These are phyloP conservation scores for Embiotoca jacksoni DNA, from an alignment of 2,113 vertebrate genomes.

Conservation along the genomic window DNA sequence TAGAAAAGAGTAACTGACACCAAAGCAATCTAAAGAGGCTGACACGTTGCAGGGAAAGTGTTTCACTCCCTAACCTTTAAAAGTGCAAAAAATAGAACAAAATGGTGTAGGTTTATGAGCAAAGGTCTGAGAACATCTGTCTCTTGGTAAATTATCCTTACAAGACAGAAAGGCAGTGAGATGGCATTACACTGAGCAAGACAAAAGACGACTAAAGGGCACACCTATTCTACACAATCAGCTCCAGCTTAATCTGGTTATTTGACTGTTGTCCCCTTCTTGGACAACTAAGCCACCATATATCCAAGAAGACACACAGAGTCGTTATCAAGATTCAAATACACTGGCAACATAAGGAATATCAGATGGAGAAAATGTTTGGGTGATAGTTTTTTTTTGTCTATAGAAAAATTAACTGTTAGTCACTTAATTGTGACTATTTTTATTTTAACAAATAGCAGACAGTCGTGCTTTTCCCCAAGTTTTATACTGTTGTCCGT, in stretches of 20 bases:
- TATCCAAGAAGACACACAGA: background rate
- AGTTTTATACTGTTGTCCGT: too few relatives aligned
- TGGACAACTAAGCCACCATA: slow-evolving; percentile 52
- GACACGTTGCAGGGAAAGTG: slow-evolving; percentile 26
- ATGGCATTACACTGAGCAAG: slow-evolving; percentile 62
- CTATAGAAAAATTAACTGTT: background rate
- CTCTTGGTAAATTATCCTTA: slow-evolving; percentile 81
- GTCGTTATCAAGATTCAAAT: slow-evolving; percentile 28
- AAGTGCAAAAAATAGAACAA: slow-evolving; percentile 78
- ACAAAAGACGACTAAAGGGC: slow-evolving; percentile 81
- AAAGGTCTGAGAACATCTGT: slow-evolving; percentile 80
- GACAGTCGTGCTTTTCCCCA: too few relatives aligned
- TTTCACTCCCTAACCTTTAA: slow-evolving; percentile 79
- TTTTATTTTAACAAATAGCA: background rate
- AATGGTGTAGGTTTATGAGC: slow-evolving; percentile 60
- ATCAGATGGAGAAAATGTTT: background rate
- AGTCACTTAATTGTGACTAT: too few relatives aligned
- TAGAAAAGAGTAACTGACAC: slow-evolving; percentile 31
- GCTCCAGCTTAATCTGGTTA: slow-evolving; percentile 60
- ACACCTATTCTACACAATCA: slow-evolving; percentile 57
- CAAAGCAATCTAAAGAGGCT: slow-evolving; percentile 32
- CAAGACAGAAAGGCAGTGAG: slow-evolving; percentile 72
- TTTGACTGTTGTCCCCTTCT: slow-evolving; percentile 52
- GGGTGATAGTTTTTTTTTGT: background rate
- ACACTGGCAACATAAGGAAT: background rate